Base-by-base conservation (phyloP, 2,113 vertebrate genomes). In the Gila orcuttii region DNA sequence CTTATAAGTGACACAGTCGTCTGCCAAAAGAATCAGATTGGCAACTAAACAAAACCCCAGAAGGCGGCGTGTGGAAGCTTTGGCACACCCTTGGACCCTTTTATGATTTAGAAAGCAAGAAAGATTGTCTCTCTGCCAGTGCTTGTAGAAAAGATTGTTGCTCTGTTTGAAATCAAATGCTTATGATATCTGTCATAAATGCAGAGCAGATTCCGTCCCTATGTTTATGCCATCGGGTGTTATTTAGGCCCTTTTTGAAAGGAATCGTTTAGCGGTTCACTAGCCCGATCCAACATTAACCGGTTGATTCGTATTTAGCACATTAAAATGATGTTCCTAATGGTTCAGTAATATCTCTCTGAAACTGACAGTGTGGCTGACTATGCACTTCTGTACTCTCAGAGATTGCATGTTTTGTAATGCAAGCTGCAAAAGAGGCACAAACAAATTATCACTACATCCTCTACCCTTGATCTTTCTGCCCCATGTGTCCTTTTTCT, bases 71-170 rank as follows among this genome's bases (percentile, higher is more conserved):
- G 78, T 64, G 9, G 69, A 86, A 36, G 60, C 36, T 71, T 10
- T 62, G 79, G 28, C 82, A 87, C 85, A 78, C 85, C 82, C 85
- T 82, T 87, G 71, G 62, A 85, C 75, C 47, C 57, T 78, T 85
- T 82, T 52, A 50, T 47, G 25, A 21, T 83, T 75, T 86, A 42
- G 55, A 64, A 80, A 86, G 31, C 71, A 79, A 80, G 39, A 83
- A 79, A 39, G 73, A 47, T 28, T 52, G 62, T 31, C n/a, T 17
- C 31, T 66, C n/a, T 52, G n/a, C 76, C 74, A 55, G 83, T 62
- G 42, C 13, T 78, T 59, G 59, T 69, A 55, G 74, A 55, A 68
- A 69, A 68, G 39, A 68, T 57, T 21, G 60, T 64, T 74, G 64
- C 55, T 60, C 13, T 59, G 60, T 28, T 69, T 60, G 31, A 52